A percentile compares a stretch with the other conserved stretches of the same genome.
Conservation (phyloP, 2,797 vertebrate genomes). For the Rallus crepitans region DNA sequence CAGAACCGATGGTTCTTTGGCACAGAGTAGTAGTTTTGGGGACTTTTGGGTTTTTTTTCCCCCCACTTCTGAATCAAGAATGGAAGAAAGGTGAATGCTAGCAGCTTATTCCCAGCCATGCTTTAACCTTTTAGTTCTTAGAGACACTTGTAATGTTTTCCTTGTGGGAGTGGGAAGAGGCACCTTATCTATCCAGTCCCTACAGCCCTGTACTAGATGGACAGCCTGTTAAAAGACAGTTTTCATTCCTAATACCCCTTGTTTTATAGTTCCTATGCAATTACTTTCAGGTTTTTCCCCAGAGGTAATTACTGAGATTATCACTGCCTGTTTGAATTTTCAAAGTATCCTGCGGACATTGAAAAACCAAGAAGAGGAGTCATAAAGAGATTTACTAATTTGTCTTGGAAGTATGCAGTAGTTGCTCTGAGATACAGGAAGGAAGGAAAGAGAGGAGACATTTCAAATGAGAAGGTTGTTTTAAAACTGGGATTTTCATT, state of each 20-base stretch:
- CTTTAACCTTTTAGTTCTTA: background rate
- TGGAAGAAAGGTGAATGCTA: background rate
- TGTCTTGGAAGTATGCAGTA: background rate
- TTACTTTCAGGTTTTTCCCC: background rate
- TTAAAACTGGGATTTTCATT: background rate
- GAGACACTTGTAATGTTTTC: background rate
- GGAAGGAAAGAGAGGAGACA: background rate
- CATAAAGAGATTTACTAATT: background rate
- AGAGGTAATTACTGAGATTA: background rate
- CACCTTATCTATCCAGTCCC: background rate
- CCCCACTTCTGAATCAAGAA: background rate
- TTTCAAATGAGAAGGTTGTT: background rate
- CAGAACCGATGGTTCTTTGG: background rate
- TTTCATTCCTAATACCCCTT: background rate
- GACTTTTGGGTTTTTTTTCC: fast-evolving
- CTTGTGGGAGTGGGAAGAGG: background rate
- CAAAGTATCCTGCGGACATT: background rate
- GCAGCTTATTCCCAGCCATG: background rate
- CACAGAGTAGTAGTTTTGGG: background rate
- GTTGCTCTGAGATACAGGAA: fast-evolving
- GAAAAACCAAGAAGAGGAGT: background rate
- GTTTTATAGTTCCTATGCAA: background rate
- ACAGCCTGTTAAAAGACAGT: background rate
- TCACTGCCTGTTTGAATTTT: background rate
- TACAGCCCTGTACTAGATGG: background rate